These are phyloP conservation scores for Monomorium pharaonis DNA, from an alignment of 1,140 invertebrate species.

Conservation along the genomic window DNA sequence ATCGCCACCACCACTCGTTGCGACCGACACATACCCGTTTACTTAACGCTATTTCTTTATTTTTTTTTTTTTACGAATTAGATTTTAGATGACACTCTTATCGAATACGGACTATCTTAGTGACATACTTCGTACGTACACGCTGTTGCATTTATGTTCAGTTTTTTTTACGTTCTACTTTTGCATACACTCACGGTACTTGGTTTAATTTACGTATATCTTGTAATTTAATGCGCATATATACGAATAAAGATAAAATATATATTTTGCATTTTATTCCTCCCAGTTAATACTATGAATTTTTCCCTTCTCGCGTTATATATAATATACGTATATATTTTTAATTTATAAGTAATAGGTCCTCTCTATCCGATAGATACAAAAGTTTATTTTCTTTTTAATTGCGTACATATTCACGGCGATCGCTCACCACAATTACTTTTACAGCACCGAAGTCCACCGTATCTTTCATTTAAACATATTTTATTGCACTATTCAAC, in stretches of 20 bases:
- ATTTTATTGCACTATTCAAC: constrained; percentile 54
- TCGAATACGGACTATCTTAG: constrained; percentile 71
- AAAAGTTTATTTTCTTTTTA: constrained; percentile 77
- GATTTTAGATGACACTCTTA: constrained; percentile 74
- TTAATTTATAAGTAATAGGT: constrained; percentile 73
- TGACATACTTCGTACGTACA: constrained; percentile 76
- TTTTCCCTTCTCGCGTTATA: constrained; percentile 65
- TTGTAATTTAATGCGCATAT: constrained; percentile 76
- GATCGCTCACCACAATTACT: constrained; percentile 72
- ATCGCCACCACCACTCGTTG: constrained; percentile 73
- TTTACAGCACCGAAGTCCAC: constrained; percentile 7
- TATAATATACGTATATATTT: constrained; percentile 71
- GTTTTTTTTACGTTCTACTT: constrained; percentile 60
- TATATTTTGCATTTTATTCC: constrained; percentile 81
- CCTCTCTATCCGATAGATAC: constrained; percentile 77
- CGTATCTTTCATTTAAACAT: constrained; percentile 17
- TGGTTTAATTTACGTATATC: constrained; percentile 73
- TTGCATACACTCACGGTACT: constrained; percentile 77
- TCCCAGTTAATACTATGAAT: constrained; percentile 68
- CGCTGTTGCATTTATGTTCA: constrained; percentile 45
- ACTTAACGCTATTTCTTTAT: constrained; percentile 75
- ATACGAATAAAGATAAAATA: constrained; percentile 84
- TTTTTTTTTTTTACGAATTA: constrained; percentile 66
- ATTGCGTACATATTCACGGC: constrained; percentile 73
- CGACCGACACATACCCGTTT: constrained; percentile 77